A percentile compares a stretch with the other conserved stretches of the same genome.
Evolutionary conservation across 2,888 invertebrate species (phyloP).

Genomic region (Brachyopa scutellaris): DNA sequence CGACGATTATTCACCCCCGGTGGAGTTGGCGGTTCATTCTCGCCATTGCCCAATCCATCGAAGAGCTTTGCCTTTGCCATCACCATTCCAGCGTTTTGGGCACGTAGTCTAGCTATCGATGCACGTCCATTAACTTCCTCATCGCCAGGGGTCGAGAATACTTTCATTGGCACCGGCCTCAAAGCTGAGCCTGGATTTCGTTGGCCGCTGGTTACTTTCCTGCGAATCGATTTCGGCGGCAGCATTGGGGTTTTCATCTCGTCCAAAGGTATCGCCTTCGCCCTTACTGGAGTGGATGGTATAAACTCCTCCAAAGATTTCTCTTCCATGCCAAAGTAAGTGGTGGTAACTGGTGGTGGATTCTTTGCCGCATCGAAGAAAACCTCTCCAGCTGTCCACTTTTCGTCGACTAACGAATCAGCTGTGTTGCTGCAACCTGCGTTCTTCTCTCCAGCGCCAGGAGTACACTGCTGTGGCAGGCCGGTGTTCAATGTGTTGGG

Average conservation of each 20-base stretch:
- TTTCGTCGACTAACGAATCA: constrained; percentile 74
- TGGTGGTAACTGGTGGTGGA: neutral
- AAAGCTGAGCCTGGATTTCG: constrained; percentile 54
- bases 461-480: constrained; percentile 74
- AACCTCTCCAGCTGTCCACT: constrained; percentile 81
- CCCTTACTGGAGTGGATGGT: constrained; percentile 45
- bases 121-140: constrained; percentile 84
- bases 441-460: constrained; percentile 41
- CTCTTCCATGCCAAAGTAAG: constrained; percentile 44
- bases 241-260: constrained; percentile 75
- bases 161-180: constrained; percentile 8
- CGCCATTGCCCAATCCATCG: constrained; percentile 82
- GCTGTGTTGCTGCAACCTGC: neutral
- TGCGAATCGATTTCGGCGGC: constrained; percentile 74
- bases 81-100: constrained; percentile 91
- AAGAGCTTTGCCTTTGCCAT: constrained; percentile 90
- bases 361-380: constrained; percentile 77
- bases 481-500: constrained; percentile 82
- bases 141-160: constrained; percentile 60
- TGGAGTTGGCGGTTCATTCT: constrained; percentile 26
- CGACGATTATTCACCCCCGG: constrained; percentile 47
- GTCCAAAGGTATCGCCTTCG: constrained; percentile 25
- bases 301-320: constrained; percentile 32
- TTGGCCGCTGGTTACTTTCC: constrained; percentile 14
- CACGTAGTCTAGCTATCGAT: constrained; percentile 87